phyloP scores from a whole-genome alignment of 2,113 vertebrate genomes.

The Aleadryas rufinucha region DNA sequence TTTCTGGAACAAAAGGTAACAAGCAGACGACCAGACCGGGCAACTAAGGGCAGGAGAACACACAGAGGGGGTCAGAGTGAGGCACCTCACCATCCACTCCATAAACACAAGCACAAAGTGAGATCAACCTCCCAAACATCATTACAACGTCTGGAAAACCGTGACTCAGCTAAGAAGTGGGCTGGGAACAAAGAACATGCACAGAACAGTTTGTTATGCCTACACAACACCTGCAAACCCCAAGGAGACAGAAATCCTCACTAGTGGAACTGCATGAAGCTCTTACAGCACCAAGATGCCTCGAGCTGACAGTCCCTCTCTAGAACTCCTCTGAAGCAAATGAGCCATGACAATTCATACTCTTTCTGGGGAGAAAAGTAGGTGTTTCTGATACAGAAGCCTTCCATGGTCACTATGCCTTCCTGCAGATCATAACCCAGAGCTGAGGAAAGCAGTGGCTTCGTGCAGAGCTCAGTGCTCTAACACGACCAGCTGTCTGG shows the following conservation, averaged over 20 bases:
- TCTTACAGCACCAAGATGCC: not conserved
- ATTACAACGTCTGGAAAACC: not conserved
- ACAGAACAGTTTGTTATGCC: not conserved
- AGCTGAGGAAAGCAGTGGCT: not conserved
- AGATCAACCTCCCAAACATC: not conserved
- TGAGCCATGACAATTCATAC: not conserved
- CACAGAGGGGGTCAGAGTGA: not conserved
- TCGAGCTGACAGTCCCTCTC: not conserved
- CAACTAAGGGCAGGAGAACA: not conserved
- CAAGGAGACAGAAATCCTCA: not conserved
- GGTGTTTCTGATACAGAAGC: not conserved
- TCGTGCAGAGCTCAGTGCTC: not conserved
- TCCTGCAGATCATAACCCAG: not conserved
- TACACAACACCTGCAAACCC: not conserved
- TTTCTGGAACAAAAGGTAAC: not conserved
- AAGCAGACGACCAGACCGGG: not conserved
- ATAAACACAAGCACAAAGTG: not conserved
- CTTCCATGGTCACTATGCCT: not conserved
- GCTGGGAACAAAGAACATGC: not conserved
- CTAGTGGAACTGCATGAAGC: not conserved
- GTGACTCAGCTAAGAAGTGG: not conserved
- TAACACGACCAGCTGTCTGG: rapidly evolving
- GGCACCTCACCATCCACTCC: not conserved
- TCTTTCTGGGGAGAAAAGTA: not conserved
- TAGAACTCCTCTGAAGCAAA: not conserved